A percentile compares a stretch with the other conserved stretches of the same genome.
phyloP scores from a whole-genome alignment of 2,888 invertebrate species.

The Ferdinandea cuprea region DNA sequence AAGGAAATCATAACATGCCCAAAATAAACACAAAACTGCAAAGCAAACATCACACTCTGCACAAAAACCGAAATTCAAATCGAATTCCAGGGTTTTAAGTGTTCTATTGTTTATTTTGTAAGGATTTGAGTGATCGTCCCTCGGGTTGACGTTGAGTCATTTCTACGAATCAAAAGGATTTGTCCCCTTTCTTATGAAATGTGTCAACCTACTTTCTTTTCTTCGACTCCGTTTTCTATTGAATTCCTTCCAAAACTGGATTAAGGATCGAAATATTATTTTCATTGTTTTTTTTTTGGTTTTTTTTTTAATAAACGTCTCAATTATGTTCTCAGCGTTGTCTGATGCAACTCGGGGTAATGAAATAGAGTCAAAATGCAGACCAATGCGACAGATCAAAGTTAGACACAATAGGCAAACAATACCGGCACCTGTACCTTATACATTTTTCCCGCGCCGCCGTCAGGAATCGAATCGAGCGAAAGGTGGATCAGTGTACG shows the following conservation, averaged over 20 bases:
- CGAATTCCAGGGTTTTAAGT: slow-evolving; percentile 14
- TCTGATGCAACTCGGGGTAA: slow-evolving; percentile 21
- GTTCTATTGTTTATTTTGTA: slow-evolving; percentile 34
- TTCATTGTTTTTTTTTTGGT: no score
- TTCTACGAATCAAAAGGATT: slow-evolving; percentile 49
- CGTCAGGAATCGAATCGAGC: neutral
- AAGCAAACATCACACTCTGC: slow-evolving; percentile 37
- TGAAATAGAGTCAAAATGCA: slow-evolving; percentile 49
- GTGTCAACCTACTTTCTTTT: slow-evolving; percentile 43
- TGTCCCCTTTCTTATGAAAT: slow-evolving; percentile 13
- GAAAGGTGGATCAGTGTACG: slow-evolving; percentile 45
- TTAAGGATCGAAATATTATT: slow-evolving; percentile 43
- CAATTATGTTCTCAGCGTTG: slow-evolving; percentile 73
- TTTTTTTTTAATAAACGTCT: slow-evolving; percentile 70
- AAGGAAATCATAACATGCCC: slow-evolving; percentile 34
- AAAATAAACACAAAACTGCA: slow-evolving; percentile 59
- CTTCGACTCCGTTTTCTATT: neutral
- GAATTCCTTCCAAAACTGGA: slow-evolving; percentile 13
- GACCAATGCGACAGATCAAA: slow-evolving; percentile 62
- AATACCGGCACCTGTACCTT: slow-evolving; percentile 66
- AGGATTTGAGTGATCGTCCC: slow-evolving; percentile 36
- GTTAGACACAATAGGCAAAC: slow-evolving; percentile 58
- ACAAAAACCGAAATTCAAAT: slow-evolving; percentile 18
- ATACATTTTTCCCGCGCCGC: slow-evolving; percentile 45
- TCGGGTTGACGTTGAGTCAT: slow-evolving; percentile 24